phyloP scores from a whole-genome alignment of 2,888 invertebrate species.

The Stenichneumon culpator region DNA sequence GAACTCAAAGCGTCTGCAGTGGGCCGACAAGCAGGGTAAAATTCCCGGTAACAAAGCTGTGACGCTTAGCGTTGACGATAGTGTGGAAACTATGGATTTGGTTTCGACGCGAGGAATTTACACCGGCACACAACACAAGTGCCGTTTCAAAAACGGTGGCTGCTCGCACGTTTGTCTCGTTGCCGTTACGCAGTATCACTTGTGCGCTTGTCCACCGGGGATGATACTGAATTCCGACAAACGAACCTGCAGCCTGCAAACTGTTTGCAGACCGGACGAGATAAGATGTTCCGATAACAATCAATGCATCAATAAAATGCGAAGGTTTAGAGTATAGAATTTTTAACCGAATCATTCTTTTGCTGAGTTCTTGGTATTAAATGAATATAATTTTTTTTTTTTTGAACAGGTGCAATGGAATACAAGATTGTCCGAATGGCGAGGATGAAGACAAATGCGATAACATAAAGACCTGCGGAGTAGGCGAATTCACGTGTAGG shows the following conservation, averaged over 20 bases:
- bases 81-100: slow-evolving; percentile 85
- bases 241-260: slow-evolving; percentile 87
- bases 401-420: slow-evolving; percentile 86
- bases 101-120: slow-evolving; percentile 85
- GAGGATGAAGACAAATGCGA: slow-evolving; percentile 87
- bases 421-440: slow-evolving; percentile 86
- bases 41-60: slow-evolving; percentile 82
- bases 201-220: slow-evolving; percentile 90
- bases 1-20: slow-evolving; percentile 87
- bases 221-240: slow-evolving; percentile 86
- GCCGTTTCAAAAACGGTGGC: slow-evolving; percentile 87
- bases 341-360: background rate
- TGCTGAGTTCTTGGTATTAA: background rate
- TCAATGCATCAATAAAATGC: slow-evolving; percentile 83
- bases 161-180: slow-evolving; percentile 92
- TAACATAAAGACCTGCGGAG: slow-evolving; percentile 80
- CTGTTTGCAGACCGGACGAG: slow-evolving; percentile 83
- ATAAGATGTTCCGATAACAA: slow-evolving; percentile 86
- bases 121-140: slow-evolving; percentile 86
- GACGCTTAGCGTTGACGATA: slow-evolving; percentile 80
- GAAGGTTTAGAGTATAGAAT: slow-evolving; percentile 71
- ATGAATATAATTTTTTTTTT: background rate
- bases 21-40: slow-evolving; percentile 86
- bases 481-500: slow-evolving; percentile 86
- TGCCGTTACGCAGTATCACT: slow-evolving; percentile 67